These are phyloP conservation scores for Scartelaos histophorus DNA, from an alignment of 2,113 vertebrate genomes.

Conservation along the genomic window DNA sequence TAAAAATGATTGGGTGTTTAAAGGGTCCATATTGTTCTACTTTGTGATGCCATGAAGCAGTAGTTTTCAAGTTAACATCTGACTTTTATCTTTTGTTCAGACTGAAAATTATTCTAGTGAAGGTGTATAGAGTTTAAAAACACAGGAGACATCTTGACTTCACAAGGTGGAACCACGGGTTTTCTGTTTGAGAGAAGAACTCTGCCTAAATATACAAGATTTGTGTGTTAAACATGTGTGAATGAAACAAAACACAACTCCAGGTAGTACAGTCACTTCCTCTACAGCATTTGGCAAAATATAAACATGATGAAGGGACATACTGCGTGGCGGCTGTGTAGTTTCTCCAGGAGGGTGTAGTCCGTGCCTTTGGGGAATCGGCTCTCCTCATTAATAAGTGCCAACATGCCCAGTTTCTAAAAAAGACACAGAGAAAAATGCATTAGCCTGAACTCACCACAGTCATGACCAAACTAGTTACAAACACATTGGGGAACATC, in stretches of 20 bases:
- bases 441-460: slow-evolving; percentile 38
- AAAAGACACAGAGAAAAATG: slow-evolving; percentile 42
- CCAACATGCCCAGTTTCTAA: slow-evolving; percentile 90
- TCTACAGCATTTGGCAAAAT: background rate
- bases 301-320: slow-evolving; percentile 52
- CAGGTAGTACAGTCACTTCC: background rate
- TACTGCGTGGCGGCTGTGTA: slow-evolving; percentile 89
- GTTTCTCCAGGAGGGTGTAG: slow-evolving; percentile 90
- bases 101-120: too few relatives aligned
- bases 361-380: slow-evolving; percentile 95
- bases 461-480: slow-evolving; percentile 57
- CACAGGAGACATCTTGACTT: too few relatives aligned
- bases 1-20: background rate
- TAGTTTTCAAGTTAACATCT: too few relatives aligned
- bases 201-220: too few relatives aligned
- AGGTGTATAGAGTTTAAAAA: too few relatives aligned
- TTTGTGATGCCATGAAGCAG: too few relatives aligned
- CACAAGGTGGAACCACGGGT: too few relatives aligned
- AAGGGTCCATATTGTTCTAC: background rate
- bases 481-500: slow-evolving; percentile 49
- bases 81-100: too few relatives aligned
- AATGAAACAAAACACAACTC: background rate
- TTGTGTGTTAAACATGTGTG: background rate
- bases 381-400: slow-evolving; percentile 93
- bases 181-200: too few relatives aligned